Base-by-base conservation (phyloP, 2,113 vertebrate genomes). In the Scomber japonicus region DNA sequence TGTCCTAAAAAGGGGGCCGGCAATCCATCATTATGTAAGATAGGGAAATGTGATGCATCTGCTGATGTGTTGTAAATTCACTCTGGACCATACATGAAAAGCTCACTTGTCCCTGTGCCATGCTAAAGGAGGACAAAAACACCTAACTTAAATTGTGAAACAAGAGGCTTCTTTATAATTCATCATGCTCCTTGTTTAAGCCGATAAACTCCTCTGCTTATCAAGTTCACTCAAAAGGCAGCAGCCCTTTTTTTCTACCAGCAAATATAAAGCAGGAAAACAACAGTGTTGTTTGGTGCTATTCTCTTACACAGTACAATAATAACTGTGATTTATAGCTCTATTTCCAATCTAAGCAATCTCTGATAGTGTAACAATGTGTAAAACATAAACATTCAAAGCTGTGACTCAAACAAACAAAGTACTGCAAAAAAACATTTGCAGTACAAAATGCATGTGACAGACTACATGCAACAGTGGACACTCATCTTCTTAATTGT, bases 41-140 rank as follows among this genome's bases (percentile, higher is more conserved):
- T 24, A 53, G 59, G 82, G 85, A 93, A 91, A 93, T 91, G 88
- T 83, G 92, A 93, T 88, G 90, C 83, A 85, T 91, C 92, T 90
- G 85, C 90, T 92, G 93, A 94, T 93, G 83, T 79, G 83, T 75
- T 90, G 89, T 81, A 84, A 90, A 92, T 88, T 89, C 83, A 59
- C 82, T 80, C 59, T 54, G 72, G 60, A 80, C 74, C 83, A 82
- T 71, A 83, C 83, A 75, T 75, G 55, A 91, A 93, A 92, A 87
- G 89, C 86, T 48, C 67, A 27, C 74, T 90, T 94, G 89, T 94
- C 51, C 71, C 31, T 14, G 35, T 12, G 49, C 61, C 12, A 50
- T 54, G 57, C 24, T 65, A 46, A 67, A 73, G 30, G 48, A 82
- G 40, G 71, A 67, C 31, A 73, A 83, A 80, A 91, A 84, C 75